A percentile compares a stretch with the other conserved stretches of the same genome.
These are phyloP conservation scores for Platerodrilus igneus DNA, from an alignment of 2,888 invertebrate species.

Conservation along the genomic window DNA sequence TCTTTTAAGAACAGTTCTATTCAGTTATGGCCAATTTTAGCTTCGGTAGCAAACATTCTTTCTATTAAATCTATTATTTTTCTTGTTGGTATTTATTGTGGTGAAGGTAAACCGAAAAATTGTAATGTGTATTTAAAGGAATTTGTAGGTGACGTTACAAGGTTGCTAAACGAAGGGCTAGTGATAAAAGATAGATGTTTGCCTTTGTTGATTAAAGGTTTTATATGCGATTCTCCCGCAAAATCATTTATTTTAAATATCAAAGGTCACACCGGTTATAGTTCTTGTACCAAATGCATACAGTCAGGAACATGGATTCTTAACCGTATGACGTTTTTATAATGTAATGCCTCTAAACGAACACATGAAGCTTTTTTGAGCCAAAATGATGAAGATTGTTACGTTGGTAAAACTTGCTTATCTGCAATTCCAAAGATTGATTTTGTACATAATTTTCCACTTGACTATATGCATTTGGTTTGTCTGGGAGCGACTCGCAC, in stretches of 20 bases:
- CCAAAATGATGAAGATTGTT: background rate
- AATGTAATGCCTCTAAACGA: background rate
- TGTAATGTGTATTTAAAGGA: slow-evolving; percentile 6
- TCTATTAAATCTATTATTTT: slow-evolving; percentile 2
- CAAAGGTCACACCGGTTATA: slow-evolving; percentile 17
- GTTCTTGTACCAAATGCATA: slow-evolving; percentile 13
- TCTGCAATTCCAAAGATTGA: background rate
- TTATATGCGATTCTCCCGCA: slow-evolving; percentile 22
- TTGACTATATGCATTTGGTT: slow-evolving; percentile 9
- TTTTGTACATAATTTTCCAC: background rate
- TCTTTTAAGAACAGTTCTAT: slow-evolving; percentile 4
- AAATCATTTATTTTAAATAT: slow-evolving; percentile 11
- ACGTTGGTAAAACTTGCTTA: background rate
- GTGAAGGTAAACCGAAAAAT: slow-evolving; percentile 6
- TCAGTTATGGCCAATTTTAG: slow-evolving; percentile 1
- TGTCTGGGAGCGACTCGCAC: slow-evolving; percentile 1
- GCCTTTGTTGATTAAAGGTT: slow-evolving; percentile 8
- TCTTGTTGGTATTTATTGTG: slow-evolving; percentile 10
- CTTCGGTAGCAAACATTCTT: background rate
- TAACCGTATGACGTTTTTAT: slow-evolving; percentile 2
- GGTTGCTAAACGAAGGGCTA: slow-evolving; percentile 1
- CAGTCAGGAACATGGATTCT: slow-evolving; percentile 9
- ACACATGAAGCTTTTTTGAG: slow-evolving; percentile 4
- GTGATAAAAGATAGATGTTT: slow-evolving; percentile 1
- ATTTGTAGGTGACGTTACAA: slow-evolving; percentile 5